Conservation (phyloP, 2,113 vertebrate species). For the Capreolus pygargus region DNA sequence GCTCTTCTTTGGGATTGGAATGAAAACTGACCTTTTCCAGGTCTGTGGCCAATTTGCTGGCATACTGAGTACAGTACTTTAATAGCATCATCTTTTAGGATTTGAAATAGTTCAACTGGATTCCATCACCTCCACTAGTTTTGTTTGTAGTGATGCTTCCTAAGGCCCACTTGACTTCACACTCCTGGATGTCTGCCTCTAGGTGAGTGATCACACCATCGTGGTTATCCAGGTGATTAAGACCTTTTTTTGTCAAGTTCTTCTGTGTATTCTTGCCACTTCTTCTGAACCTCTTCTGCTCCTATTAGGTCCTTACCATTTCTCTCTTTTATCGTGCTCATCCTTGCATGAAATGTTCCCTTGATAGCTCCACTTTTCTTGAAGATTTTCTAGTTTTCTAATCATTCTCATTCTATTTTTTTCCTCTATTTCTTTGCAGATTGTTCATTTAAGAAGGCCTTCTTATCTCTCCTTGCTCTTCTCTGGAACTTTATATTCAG, state of each 20-base stretch:
- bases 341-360: background rate
- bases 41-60: background rate
- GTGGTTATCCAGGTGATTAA: background rate
- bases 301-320: background rate
- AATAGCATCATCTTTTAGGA: background rate
- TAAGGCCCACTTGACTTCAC: background rate
- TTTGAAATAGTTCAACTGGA: background rate
- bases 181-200: background rate
- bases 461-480: background rate
- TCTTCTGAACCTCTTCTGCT: background rate
- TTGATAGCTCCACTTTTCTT: background rate
- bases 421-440: background rate
- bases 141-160: background rate
- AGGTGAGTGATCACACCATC: background rate
- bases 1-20: background rate
- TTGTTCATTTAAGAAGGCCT: background rate
- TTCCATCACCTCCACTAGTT: background rate
- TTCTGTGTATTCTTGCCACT: background rate
- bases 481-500: background rate
- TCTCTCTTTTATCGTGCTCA: background rate
- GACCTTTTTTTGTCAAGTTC: background rate
- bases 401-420: background rate
- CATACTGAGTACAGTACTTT: background rate
- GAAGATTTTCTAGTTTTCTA: background rate
- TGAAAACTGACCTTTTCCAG: background rate